A percentile compares a stretch with the other conserved stretches of the same genome.
Evolutionary conservation across 1,140 invertebrate genomes (phyloP).

Genomic region (Pomacea maculata): DNA sequence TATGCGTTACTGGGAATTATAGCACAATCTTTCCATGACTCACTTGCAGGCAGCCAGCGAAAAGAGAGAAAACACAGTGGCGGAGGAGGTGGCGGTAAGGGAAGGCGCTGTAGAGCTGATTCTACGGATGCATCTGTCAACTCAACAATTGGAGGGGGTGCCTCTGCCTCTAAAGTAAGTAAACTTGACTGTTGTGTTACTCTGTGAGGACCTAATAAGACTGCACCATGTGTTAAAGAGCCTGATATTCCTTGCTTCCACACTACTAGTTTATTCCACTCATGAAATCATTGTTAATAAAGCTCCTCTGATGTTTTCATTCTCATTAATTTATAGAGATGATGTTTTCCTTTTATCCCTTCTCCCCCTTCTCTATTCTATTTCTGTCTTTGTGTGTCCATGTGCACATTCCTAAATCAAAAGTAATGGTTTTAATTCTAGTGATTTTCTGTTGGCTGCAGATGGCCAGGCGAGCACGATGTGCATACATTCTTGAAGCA

Average conservation of each 20-base stretch:
- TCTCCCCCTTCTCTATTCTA: no score
- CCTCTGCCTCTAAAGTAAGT: conserved; percentile 46
- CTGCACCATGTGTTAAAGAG: no score
- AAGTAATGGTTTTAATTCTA: neutral
- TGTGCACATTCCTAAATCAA: neutral
- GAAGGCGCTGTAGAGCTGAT: conserved; percentile 49
- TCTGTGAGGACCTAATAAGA: no score
- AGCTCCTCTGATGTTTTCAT: no score
- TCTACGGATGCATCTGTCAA: conserved; percentile 53
- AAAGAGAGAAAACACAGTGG: conserved; percentile 53
- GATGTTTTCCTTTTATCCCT: no score
- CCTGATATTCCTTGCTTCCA: no score
- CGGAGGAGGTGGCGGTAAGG: conserved; percentile 24
- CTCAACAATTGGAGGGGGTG: conserved; percentile 39
- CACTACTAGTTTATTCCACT: no score
- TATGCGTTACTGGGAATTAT: neutral
- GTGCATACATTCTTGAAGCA: conserved; percentile 49
- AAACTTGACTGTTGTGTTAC: neutral
- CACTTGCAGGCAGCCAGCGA: conserved; percentile 46
- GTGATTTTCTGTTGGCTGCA: conserved; percentile 29
- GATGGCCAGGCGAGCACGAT: conserved; percentile 49
- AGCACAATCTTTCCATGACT: neutral
- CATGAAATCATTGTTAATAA: no score
- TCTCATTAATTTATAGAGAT: no score
- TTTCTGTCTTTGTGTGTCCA: neutral